Conservation (phyloP, 2,888 invertebrate species). For the Drosophila nigritarsus region DNA sequence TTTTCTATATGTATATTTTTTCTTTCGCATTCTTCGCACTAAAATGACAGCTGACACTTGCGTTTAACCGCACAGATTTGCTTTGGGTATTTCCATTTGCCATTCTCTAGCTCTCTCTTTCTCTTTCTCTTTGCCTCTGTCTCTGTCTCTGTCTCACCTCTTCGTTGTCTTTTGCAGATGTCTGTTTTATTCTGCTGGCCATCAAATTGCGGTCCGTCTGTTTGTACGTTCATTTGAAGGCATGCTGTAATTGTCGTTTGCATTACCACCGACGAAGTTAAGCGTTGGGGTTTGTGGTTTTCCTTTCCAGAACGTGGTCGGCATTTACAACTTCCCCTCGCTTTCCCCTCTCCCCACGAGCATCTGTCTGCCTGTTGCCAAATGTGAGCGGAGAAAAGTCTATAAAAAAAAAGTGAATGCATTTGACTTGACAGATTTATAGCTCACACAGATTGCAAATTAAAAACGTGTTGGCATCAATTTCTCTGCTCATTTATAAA, state of each 20-base stretch:
- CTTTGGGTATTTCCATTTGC: conserved; percentile 45
- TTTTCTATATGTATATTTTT: conserved; percentile 4
- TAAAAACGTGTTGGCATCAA: conserved; percentile 62
- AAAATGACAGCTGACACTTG: conserved; percentile 81
- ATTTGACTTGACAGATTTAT: conserved; percentile 60
- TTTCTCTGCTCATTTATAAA: conserved; percentile 40
- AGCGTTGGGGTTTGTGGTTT: conserved; percentile 58
- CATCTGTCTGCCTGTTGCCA: conserved; percentile 21
- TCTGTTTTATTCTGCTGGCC: conserved; percentile 38
- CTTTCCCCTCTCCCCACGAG: not conserved
- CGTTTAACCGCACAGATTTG: conserved; percentile 79
- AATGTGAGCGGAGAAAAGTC: conserved; percentile 38
- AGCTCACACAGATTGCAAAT: conserved; percentile 50
- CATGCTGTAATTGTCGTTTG: conserved; percentile 78
- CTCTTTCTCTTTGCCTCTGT: not conserved
- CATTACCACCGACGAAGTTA: conserved; percentile 63
- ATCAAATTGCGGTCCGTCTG: conserved; percentile 69
- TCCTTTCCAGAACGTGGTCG: conserved; percentile 50
- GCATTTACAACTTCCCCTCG: conserved; percentile 17
- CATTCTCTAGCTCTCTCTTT: conserved; percentile 3
- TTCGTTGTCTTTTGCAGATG: not conserved
- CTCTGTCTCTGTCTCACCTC: conserved; percentile 5
- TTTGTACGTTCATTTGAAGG: conserved; percentile 67
- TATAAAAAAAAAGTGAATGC: conserved; percentile 48
- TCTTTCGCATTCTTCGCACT: conserved; percentile 49